Conservation (phyloP, 2,797 vertebrate species). For the Pantherophis vulpinus region DNA sequence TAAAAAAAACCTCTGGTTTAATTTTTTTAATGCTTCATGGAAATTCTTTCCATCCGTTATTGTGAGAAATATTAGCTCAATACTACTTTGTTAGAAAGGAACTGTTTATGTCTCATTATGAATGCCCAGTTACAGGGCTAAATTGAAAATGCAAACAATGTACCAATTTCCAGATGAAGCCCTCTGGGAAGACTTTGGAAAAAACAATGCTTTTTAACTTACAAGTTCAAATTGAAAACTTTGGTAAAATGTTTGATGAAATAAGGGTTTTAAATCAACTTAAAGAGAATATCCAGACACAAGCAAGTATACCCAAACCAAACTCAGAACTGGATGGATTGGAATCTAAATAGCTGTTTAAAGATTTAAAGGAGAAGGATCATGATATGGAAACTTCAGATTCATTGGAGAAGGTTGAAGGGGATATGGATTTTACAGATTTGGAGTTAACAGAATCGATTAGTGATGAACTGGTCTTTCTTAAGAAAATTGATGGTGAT, state of each 20-base stretch:
- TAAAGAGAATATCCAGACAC: neutral
- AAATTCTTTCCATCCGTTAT: neutral
- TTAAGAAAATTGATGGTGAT: neutral
- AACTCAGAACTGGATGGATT: neutral
- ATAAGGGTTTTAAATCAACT: neutral
- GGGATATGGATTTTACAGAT: neutral
- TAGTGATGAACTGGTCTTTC: neutral
- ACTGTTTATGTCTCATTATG: neutral
- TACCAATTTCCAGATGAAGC: neutral
- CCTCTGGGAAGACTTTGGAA: neutral
- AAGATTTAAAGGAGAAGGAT: neutral
- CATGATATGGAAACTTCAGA: neutral
- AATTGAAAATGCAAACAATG: neutral
- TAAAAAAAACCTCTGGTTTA: neutral
- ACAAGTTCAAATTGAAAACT: neutral
- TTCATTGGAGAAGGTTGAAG: neutral
- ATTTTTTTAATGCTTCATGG: neutral
- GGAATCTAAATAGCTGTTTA: neutral
- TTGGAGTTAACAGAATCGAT: neutral
- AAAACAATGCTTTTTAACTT: neutral
- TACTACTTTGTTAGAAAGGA: neutral
- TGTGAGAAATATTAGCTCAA: neutral
- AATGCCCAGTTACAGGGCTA: neutral
- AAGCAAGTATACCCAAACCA: neutral
- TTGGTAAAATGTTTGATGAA: neutral